A percentile compares a stretch with the other conserved stretches of the same genome.
Conservation (phyloP, 53 echinoderm and acorn worm genomes). For the Hippasteria phrygiana region DNA sequence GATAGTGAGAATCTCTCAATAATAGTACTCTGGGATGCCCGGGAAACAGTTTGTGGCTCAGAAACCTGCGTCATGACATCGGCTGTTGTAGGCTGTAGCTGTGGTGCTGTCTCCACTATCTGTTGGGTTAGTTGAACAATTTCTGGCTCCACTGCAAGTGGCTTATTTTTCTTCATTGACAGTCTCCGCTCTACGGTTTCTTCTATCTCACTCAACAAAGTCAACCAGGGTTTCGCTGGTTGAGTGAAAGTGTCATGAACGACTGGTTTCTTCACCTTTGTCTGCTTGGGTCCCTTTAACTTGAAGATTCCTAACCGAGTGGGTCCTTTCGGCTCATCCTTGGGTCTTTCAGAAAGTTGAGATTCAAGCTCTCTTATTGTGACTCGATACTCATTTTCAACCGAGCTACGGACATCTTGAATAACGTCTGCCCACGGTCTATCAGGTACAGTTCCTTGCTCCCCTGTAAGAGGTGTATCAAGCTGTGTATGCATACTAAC, state of each 20-base stretch:
- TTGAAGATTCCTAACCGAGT: constrained; percentile 79
- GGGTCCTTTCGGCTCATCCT: constrained; percentile 67
- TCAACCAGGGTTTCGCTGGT: constrained; percentile 60
- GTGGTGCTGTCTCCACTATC: constrained; percentile 31
- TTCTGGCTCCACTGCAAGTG: constrained; percentile 40
- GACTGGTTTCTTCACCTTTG: constrained; percentile 21
- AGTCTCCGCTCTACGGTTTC: constrained; percentile 38
- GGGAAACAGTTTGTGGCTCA: constrained; percentile 8
- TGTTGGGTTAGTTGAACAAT: constrained; percentile 32
- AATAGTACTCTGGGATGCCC: constrained; percentile 25
- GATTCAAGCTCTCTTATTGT: constrained; percentile 83
- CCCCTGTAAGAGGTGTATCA: constrained; percentile 49
- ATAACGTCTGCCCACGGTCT: constrained; percentile 77
- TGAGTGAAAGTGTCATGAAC: constrained; percentile 59
- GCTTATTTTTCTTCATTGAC: neutral
- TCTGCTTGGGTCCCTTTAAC: constrained; percentile 70
- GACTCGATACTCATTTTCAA: constrained; percentile 88
- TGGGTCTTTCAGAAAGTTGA: constrained; percentile 65
- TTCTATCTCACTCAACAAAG: constrained; percentile 57
- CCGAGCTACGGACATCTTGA: constrained; percentile 78
- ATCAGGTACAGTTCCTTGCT: constrained; percentile 77
- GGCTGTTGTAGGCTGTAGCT: neutral
- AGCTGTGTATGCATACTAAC: constrained; percentile 49
- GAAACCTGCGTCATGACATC: constrained; percentile 31
- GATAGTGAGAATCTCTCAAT: constrained; percentile 13